Conservation (phyloP, 2,888 invertebrate species). For the Papilio gigon region DNA sequence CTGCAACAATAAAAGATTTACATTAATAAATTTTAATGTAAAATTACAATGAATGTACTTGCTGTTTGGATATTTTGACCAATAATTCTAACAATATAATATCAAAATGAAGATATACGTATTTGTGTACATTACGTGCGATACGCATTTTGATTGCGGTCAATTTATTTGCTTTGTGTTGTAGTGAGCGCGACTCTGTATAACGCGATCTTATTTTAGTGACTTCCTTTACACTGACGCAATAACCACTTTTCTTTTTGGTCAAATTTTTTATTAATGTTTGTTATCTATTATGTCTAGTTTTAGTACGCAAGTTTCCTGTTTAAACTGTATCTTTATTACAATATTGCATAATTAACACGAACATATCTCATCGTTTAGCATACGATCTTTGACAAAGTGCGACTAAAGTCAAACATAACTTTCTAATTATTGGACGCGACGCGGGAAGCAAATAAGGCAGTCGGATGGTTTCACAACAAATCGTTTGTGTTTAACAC, state of each 20-base stretch:
- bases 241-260: background rate
- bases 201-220: background rate
- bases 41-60: too few species aligned
- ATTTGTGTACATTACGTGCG: too few species aligned
- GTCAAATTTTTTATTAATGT: background rate
- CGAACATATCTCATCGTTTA: conserved; percentile 2
- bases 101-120: too few species aligned
- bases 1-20: too few species aligned
- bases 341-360: conserved; percentile 14
- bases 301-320: background rate
- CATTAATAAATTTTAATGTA: too few species aligned
- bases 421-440: conserved; percentile 39
- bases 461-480: conserved; percentile 28
- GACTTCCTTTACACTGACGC: background rate
- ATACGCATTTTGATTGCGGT: too few species aligned
- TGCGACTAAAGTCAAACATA: conserved; percentile 25
- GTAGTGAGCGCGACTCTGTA: background rate
- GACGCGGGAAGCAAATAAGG: conserved; percentile 25
- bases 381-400: conserved; percentile 18
- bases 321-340: background rate
- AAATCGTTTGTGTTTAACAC: conserved; percentile 13
- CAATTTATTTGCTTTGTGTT: conserved; percentile 4
- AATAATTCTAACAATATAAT: too few species aligned
- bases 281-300: background rate
- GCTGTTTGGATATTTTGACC: too few species aligned